Evolutionary conservation across 2,888 invertebrate species (phyloP).

Genomic region (Apotomis betuletana): DNA sequence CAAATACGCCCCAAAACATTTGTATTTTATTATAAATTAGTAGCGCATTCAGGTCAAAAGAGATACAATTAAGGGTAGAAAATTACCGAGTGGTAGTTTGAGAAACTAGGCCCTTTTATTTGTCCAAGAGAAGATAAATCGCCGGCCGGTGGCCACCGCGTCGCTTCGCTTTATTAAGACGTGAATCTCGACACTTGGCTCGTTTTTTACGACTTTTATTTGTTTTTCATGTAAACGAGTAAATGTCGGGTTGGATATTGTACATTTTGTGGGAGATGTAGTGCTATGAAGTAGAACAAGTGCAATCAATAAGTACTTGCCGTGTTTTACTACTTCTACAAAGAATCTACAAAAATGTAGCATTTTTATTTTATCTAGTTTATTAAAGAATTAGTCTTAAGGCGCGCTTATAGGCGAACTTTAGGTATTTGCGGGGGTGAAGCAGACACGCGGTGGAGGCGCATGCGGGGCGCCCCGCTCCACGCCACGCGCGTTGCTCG

Average conservation of each 20-base stretch:
- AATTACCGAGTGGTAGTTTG: conserved; percentile 56
- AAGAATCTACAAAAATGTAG: no score
- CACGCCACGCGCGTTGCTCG: no score
- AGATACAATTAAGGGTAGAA: conserved; percentile 50
- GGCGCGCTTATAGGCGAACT: no score
- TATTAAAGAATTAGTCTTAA: no score
- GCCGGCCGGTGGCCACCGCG: conserved; percentile 61
- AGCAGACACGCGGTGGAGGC: no score
- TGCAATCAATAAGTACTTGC: no score
- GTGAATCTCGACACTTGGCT: conserved; percentile 53
- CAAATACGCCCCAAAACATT: conserved; percentile 19
- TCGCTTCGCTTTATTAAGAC: conserved; percentile 63
- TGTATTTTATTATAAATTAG: conserved; percentile 38
- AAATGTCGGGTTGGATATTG: conserved; percentile 21
- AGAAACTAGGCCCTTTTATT: conserved; percentile 60
- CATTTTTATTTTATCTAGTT: no score
- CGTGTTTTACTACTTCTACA: no score
- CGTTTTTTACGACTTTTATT: conserved; percentile 42
- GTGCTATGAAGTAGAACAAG: not conserved
- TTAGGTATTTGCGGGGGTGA: no score
- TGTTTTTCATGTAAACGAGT: conserved; percentile 36
- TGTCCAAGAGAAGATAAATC: conserved; percentile 63
- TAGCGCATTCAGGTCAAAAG: conserved; percentile 36
- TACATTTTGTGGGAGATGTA: conserved; percentile 16
- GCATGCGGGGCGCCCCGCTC: no score